These are phyloP conservation scores for Silvanus unidentatus DNA, from an alignment of 2,888 invertebrate genomes.

Conservation along the genomic window DNA sequence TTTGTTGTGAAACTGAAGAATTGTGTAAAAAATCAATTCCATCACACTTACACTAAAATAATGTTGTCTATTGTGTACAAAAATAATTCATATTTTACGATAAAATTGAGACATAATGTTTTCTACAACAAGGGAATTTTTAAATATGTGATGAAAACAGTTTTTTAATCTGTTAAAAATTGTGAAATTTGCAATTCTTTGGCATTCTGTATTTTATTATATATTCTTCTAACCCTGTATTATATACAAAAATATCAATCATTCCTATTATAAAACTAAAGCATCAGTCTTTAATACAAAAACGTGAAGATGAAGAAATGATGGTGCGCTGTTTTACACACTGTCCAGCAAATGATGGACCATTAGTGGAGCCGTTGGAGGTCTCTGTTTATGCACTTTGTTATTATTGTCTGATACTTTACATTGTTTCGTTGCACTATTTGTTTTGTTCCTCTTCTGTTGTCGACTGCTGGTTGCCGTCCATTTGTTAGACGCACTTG, in stretches of 20 bases:
- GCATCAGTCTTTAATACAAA: too few species aligned
- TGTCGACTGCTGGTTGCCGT: neutral
- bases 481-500: too few species aligned
- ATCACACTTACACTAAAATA: slow-evolving; percentile 10
- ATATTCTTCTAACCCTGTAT: too few species aligned
- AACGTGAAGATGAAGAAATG: too few species aligned
- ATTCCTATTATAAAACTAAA: too few species aligned
- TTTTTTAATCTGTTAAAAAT: too few species aligned
- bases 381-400: slow-evolving; percentile 24
- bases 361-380: slow-evolving; percentile 33
- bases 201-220: too few species aligned
- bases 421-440: slow-evolving; percentile 27
- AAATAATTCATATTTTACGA: slow-evolving; percentile 11
- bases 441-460: slow-evolving; percentile 21
- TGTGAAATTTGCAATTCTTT: too few species aligned
- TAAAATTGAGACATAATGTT: too few species aligned
- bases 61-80: slow-evolving; percentile 11
- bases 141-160: too few species aligned
- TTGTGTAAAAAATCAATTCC: slow-evolving; percentile 1
- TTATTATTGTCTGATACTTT: slow-evolving; percentile 18
- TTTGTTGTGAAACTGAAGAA: neutral
- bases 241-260: too few species aligned
- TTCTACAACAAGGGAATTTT: too few species aligned
- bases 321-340: slow-evolving; percentile 11
- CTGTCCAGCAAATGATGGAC: slow-evolving; percentile 38